A percentile compares a stretch with the other conserved stretches of the same genome.
phyloP scores from a whole-genome alignment of 1,140 invertebrate genomes.

The Sminthurinus signatus region DNA sequence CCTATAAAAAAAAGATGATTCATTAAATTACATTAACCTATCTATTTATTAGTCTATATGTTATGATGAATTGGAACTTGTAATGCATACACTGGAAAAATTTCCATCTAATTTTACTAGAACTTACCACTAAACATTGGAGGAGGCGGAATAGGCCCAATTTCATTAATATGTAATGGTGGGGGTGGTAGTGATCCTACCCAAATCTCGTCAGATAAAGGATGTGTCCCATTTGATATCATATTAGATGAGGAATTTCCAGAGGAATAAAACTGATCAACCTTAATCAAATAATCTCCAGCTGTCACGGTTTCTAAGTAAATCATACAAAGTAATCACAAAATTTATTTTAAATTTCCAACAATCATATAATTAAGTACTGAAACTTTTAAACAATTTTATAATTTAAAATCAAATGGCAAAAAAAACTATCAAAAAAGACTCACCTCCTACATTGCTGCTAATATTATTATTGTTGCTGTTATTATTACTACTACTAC shows the following conservation, averaged over 20 bases:
- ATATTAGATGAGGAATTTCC: conserved; percentile 5
- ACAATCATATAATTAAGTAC: too few species aligned
- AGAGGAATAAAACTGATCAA: conserved; percentile 29
- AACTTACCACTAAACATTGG: conserved; percentile 92
- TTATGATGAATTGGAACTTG: conserved; percentile 46
- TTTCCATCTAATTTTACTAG: too few species aligned
- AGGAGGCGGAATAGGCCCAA: conserved; percentile 88
- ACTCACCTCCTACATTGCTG: too few species aligned
- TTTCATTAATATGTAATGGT: conserved; percentile 82
- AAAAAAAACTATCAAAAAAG: too few species aligned
- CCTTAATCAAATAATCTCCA: conserved; percentile 22
- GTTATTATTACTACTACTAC: background rate
- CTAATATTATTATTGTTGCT: background rate
- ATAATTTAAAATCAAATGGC: too few species aligned
- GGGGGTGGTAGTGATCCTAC: conserved; percentile 80
- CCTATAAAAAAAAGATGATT: too few species aligned
- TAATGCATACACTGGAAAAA: conserved; percentile 60
- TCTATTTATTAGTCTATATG: too few species aligned
- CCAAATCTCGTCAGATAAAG: conserved; percentile 54
- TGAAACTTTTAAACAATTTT: too few species aligned
- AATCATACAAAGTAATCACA: too few species aligned
- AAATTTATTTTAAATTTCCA: too few species aligned
- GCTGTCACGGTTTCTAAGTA: conserved; percentile 18
- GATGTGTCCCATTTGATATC: conserved; percentile 34
- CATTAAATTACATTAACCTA: too few species aligned